phyloP scores from a whole-genome alignment of 2,888 invertebrate species.

The Catocala fraxini region DNA sequence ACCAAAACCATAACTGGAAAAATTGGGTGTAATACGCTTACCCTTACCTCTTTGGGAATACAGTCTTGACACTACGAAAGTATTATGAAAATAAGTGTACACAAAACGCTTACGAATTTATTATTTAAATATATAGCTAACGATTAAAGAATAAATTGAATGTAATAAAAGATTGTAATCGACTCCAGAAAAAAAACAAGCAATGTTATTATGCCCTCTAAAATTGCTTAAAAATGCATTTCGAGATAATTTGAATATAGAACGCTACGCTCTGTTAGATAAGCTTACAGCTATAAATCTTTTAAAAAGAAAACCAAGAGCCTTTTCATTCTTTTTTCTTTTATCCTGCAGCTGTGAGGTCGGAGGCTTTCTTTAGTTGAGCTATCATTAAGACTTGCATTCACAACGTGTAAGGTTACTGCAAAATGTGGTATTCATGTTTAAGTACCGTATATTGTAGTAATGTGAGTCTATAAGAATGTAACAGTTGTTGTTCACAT shows the following conservation, averaged over 20 bases:
- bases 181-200: slow-evolving; percentile 3
- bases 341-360: not conserved
- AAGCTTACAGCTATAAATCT: slow-evolving; percentile 44
- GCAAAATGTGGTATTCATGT: no score
- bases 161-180: slow-evolving; percentile 8
- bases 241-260: slow-evolving; percentile 37
- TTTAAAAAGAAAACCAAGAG: slow-evolving; percentile 32
- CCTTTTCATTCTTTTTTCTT: slow-evolving; percentile 20
- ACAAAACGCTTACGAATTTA: no score
- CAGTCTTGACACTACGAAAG: no score
- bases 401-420: not conserved
- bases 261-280: slow-evolving; percentile 43
- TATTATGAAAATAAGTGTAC: no score
- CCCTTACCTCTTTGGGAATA: no score
- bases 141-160: not conserved
- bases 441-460: no score
- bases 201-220: slow-evolving; percentile 7
- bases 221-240: slow-evolving; percentile 39
- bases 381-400: slow-evolving; percentile 2
- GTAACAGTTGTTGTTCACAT: no score
- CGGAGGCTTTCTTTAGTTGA: slow-evolving; percentile 3
- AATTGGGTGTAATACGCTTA: no score
- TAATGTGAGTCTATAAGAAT: no score
- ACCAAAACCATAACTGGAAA: no score
- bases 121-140: not conserved